These are phyloP conservation scores for Ochlodes sylvanus DNA, from an alignment of 2,888 invertebrate species.

Conservation along the genomic window DNA sequence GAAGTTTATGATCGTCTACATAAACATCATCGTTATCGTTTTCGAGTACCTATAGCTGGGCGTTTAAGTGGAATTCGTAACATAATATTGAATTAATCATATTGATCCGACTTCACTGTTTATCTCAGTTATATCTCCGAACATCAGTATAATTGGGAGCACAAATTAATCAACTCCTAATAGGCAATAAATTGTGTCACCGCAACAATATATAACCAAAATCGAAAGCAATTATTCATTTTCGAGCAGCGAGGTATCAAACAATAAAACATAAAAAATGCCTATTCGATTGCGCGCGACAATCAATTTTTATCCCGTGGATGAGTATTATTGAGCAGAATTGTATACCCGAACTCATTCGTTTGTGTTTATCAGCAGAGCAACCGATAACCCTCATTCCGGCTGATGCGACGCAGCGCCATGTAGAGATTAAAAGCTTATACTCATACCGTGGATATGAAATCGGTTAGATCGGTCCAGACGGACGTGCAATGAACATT, in stretches of 20 bases:
- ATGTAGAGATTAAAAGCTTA: constrained; percentile 82
- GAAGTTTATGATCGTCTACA: too few relatives aligned
- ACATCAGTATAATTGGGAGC: constrained; percentile 51
- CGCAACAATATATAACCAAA: constrained; percentile 67
- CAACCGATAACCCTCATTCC: constrained; percentile 81
- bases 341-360: constrained; percentile 67
- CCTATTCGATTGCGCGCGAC: constrained; percentile 59
- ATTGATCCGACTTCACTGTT: background rate
- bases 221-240: constrained; percentile 62
- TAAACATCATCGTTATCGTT: too few relatives aligned
- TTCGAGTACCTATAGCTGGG: too few relatives aligned
- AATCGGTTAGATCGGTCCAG: constrained; percentile 67
- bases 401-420: constrained; percentile 80
- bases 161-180: constrained; percentile 64
- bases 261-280: constrained; percentile 61
- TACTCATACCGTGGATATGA: constrained; percentile 68
- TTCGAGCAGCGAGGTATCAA: constrained; percentile 52
- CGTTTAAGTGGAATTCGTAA: too few relatives aligned
- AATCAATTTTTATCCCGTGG: constrained; percentile 74
- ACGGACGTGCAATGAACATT: constrained; percentile 62
- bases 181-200: constrained; percentile 67
- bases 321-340: constrained; percentile 69
- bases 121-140: constrained; percentile 6
- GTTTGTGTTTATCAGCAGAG: constrained; percentile 79
- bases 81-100: background rate